Evolutionary conservation across 2,888 invertebrate species (phyloP).

Genomic region (Calameuta pallipes): DNA sequence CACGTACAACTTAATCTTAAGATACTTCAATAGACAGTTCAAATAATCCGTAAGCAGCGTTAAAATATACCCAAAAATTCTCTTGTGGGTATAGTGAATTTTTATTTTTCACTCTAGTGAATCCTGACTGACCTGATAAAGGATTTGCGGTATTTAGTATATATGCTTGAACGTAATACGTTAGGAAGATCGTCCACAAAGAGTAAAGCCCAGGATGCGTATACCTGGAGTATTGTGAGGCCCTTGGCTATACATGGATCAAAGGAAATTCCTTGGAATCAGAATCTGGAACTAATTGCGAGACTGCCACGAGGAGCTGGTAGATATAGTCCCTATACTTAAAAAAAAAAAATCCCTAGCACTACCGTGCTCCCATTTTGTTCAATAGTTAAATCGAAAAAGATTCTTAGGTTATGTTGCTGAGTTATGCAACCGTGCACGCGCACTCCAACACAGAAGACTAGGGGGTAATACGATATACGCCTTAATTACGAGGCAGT

Average conservation of each 20-base stretch:
- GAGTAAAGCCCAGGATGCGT: constrained; percentile 1
- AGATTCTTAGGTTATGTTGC: neutral
- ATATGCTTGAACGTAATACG: neutral
- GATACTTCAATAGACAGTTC: neutral
- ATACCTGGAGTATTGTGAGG: neutral
- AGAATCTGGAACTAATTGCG: constrained; percentile 38
- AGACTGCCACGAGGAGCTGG: neutral
- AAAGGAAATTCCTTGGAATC: constrained; percentile 34
- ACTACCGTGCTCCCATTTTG: neutral
- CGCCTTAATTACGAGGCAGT: neutral
- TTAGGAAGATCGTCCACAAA: neutral
- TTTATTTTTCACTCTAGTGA: neutral
- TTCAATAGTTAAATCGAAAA: neutral
- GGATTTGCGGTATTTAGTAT: neutral
- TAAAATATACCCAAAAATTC: neutral
- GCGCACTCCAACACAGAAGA: neutral
- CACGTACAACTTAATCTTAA: neutral
- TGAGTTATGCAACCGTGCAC: neutral
- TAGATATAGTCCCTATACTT: neutral
- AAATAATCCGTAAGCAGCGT: neutral
- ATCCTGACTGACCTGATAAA: neutral
- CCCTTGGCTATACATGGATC: constrained; percentile 21
- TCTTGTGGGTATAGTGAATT: neutral
- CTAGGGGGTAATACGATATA: neutral
- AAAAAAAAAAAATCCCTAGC: neutral